Evolutionary conservation across 2,888 invertebrate species (phyloP).

Genomic region (Hirtodrosophila cameraria): DNA sequence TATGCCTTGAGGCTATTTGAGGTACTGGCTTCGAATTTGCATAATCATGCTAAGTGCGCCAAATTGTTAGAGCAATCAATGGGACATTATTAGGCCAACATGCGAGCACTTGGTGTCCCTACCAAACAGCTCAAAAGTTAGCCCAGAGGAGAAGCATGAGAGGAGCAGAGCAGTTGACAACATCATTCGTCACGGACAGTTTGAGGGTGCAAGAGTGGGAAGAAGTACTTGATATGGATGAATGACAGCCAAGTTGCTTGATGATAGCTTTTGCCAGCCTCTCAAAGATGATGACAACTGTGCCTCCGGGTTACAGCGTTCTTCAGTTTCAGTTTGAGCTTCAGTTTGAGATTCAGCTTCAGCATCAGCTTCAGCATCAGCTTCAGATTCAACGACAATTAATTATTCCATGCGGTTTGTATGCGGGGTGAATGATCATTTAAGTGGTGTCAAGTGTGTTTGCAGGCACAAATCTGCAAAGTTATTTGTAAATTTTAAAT

Average conservation of each 20-base stretch:
- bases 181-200: slow-evolving; percentile 57
- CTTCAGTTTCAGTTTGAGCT: too few relatives aligned
- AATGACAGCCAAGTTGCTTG: slow-evolving; percentile 4
- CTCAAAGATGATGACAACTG: slow-evolving; percentile 38
- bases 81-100: slow-evolving; percentile 68
- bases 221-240: not conserved
- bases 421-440: slow-evolving; percentile 71
- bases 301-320: slow-evolving; percentile 22
- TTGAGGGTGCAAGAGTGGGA: slow-evolving; percentile 19
- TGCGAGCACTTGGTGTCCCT: slow-evolving; percentile 58
- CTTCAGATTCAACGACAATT: too few relatives aligned
- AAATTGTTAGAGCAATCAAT: slow-evolving; percentile 51
- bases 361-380: too few relatives aligned
- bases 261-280: slow-evolving; percentile 23
- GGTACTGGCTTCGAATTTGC: slow-evolving; percentile 52
- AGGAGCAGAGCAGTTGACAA: slow-evolving; percentile 51
- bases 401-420: not conserved
- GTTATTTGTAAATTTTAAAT: slow-evolving; percentile 14
- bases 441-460: slow-evolving; percentile 62
- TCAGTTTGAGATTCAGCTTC: too few relatives aligned
- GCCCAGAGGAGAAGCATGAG: too few relatives aligned
- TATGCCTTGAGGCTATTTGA: slow-evolving; percentile 14
- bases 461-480: slow-evolving; percentile 16
- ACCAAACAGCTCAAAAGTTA: not conserved
- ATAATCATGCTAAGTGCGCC: slow-evolving; percentile 64